phyloP scores from a whole-genome alignment of 2,113 vertebrate genomes.

The Nansenia antarctica region DNA sequence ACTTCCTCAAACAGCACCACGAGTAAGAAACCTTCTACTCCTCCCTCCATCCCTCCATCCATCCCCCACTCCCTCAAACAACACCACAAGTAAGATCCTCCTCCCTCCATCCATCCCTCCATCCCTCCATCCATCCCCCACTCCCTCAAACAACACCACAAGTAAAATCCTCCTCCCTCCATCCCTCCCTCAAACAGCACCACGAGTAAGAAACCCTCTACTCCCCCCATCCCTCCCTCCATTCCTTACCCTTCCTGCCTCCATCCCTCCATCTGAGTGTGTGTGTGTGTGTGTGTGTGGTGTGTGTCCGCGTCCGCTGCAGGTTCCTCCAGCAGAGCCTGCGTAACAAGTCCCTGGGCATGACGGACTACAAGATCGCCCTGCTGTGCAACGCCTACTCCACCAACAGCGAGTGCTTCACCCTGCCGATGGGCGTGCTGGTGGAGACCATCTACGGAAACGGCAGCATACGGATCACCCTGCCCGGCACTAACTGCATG shows the following conservation, averaged over 20 bases:
- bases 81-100: background rate
- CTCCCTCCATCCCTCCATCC: no score
- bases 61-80: no score
- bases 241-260: no score
- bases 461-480: constrained; percentile 85
- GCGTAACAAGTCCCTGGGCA: constrained; percentile 93
- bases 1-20: no score
- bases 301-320: constrained; percentile 7
- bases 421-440: constrained; percentile 95
- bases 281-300: no score
- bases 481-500: constrained; percentile 93
- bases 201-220: no score
- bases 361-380: constrained; percentile 99
- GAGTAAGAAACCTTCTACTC: no score
- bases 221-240: background rate
- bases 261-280: no score
- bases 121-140: background rate
- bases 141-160: no score
- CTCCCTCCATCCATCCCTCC: background rate
- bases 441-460: constrained; percentile 99
- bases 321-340: constrained; percentile 98
- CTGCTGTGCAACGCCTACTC: constrained; percentile 97
- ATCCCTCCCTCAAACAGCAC: no score
- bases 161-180: no score
- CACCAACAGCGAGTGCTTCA: constrained; percentile 98